A percentile compares a stretch with the other conserved stretches of the same genome.
phyloP scores from a whole-genome alignment of 2,113 vertebrate species.

The Cichladusa arquata region DNA sequence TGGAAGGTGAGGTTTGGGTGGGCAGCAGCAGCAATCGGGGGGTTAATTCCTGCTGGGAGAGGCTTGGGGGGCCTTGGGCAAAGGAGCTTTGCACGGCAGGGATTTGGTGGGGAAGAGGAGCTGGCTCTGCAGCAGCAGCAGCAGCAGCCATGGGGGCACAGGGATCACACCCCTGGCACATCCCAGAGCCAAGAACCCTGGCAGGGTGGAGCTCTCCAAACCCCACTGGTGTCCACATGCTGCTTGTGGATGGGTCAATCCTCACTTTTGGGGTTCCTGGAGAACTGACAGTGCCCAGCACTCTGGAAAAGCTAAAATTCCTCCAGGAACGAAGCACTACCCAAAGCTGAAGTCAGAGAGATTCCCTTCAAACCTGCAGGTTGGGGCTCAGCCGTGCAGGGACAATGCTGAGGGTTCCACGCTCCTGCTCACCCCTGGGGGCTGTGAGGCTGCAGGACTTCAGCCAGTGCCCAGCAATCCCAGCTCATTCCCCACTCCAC shows the following conservation, averaged over 20 bases:
- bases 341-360: not conserved
- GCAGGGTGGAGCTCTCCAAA: not conserved
- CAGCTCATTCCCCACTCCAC: not conserved
- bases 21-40: not conserved
- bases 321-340: not conserved
- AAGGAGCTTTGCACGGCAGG: not conserved
- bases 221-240: fast-evolving
- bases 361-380: not conserved
- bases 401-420: fast-evolving
- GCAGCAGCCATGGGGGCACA: fast-evolving
- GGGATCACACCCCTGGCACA: not conserved
- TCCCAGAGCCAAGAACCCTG: not conserved
- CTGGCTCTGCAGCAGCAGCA: not conserved
- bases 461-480: not conserved
- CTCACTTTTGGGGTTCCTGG: fast-evolving
- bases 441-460: not conserved
- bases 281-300: not conserved
- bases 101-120: not conserved
- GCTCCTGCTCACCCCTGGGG: not conserved
- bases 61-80: not conserved
- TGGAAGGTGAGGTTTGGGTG: not conserved
- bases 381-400: not conserved
- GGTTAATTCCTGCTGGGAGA: not conserved
- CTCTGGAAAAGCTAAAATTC: not conserved
- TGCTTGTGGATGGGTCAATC: not conserved